Conservation (phyloP, 2,888 invertebrate genomes). For the Scaeva pyrastri region DNA sequence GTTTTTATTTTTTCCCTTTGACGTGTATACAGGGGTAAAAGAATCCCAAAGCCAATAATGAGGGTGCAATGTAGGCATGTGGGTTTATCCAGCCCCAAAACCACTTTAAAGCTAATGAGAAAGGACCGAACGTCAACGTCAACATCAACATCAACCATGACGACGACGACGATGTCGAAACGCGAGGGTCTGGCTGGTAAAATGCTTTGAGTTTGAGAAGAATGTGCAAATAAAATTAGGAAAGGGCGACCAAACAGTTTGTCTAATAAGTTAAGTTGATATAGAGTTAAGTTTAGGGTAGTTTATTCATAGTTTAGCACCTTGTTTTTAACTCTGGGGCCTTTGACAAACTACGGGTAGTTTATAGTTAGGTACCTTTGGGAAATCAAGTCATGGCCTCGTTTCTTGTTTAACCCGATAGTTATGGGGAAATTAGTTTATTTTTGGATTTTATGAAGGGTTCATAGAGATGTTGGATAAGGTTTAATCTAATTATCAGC, state of each 20-base stretch:
- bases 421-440: too few relatives aligned
- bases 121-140: too few relatives aligned
- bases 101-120: neutral
- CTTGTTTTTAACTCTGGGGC: neutral
- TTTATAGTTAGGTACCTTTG: neutral
- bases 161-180: neutral
- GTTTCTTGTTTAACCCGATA: too few relatives aligned
- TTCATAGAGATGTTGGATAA: too few relatives aligned
- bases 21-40: neutral
- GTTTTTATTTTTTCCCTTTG: neutral
- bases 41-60: neutral
- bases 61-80: neutral
- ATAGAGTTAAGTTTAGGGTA: neutral
- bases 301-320: constrained; percentile 1
- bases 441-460: too few relatives aligned
- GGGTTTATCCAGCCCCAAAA: neutral
- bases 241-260: constrained; percentile 13
- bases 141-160: neutral
- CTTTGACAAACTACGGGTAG: neutral
- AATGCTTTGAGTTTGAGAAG: too few relatives aligned
- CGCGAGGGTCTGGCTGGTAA: neutral
- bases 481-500: too few relatives aligned
- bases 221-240: constrained; percentile 6
- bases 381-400: too few relatives aligned
- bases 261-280: constrained; percentile 2